These are phyloP conservation scores for Trachops cirrhosus DNA, from an alignment of 2,797 vertebrate species.

Conservation along the genomic window DNA sequence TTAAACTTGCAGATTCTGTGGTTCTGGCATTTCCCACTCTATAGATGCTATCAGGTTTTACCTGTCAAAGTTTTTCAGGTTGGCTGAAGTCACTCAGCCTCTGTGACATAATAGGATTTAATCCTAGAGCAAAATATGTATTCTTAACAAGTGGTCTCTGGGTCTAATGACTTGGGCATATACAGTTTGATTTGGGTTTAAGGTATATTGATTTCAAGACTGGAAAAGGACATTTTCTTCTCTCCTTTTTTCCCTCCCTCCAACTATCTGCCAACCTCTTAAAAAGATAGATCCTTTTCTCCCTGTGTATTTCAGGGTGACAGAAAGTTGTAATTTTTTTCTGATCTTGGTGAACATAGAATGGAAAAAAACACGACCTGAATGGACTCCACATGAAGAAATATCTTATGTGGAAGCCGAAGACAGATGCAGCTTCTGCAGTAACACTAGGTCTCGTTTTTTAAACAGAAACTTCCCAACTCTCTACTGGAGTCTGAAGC, in stretches of 20 bases:
- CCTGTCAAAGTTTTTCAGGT: background rate
- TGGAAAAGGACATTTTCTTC: constrained; percentile 21
- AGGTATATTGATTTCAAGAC: constrained; percentile 32
- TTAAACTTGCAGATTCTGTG: background rate
- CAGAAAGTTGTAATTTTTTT: background rate
- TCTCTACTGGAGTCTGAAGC: background rate
- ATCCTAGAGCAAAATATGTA: constrained; percentile 40
- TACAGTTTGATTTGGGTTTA: constrained; percentile 50
- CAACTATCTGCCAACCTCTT: background rate
- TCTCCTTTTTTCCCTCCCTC: background rate
- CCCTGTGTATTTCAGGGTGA: background rate
- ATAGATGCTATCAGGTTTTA: background rate
- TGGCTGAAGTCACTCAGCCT: constrained; percentile 31
- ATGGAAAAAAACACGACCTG: background rate
- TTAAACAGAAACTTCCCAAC: constrained; percentile 44
- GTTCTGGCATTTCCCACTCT: background rate
- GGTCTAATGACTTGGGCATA: constrained; percentile 25
- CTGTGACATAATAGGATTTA: background rate
- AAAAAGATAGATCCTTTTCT: background rate
- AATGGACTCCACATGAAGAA: background rate
- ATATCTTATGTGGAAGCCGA: background rate
- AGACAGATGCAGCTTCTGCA: background rate
- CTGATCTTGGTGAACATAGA: background rate
- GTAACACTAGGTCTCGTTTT: constrained; percentile 21
- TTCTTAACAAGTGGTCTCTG: background rate